Evolutionary conservation across 2,797 vertebrate genomes (phyloP).

Genomic region (Enteromius fasciolatus): DNA sequence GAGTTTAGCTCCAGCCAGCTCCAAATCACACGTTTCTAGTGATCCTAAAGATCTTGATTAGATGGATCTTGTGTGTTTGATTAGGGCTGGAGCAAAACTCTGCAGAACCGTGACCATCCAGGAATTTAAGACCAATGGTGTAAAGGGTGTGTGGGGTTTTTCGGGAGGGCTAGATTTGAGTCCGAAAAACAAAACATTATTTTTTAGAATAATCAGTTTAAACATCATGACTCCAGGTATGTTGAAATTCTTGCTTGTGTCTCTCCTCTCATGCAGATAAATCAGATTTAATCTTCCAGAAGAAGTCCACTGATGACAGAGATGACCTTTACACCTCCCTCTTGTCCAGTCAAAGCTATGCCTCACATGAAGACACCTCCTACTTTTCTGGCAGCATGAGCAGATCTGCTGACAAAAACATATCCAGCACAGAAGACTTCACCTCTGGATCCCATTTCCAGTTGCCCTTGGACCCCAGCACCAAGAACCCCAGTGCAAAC

Average conservation of each 20-base stretch:
- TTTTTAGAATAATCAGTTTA: not conserved
- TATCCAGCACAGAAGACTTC: conserved; percentile 74
- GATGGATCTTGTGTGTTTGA: too few relatives aligned
- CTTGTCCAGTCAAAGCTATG: conserved; percentile 74
- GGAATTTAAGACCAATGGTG: not conserved
- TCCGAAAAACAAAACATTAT: not conserved
- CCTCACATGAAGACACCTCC: conserved; percentile 55
- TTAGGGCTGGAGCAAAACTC: too few relatives aligned
- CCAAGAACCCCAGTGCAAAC: conserved; percentile 82
- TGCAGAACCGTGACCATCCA: too few relatives aligned
- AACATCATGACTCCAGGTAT: not conserved
- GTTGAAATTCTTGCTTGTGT: conserved; percentile 11
- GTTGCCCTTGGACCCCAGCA: conserved; percentile 77
- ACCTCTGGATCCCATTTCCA: conserved; percentile 76
- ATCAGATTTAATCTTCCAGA: conserved; percentile 71
- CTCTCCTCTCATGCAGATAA: conserved; percentile 73
- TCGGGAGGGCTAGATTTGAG: not conserved
- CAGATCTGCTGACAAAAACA: conserved; percentile 34
- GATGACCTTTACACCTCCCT: conserved; percentile 92
- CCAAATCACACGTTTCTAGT: too few relatives aligned
- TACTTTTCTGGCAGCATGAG: conserved; percentile 56
- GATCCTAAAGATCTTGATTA: too few relatives aligned
- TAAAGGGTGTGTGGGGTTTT: not conserved
- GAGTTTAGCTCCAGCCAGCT: too few relatives aligned
- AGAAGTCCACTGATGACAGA: conserved; percentile 77